A percentile compares a stretch with the other conserved stretches of the same genome.
phyloP scores from a whole-genome alignment of 2,888 invertebrate genomes.

The Formica aserva region DNA sequence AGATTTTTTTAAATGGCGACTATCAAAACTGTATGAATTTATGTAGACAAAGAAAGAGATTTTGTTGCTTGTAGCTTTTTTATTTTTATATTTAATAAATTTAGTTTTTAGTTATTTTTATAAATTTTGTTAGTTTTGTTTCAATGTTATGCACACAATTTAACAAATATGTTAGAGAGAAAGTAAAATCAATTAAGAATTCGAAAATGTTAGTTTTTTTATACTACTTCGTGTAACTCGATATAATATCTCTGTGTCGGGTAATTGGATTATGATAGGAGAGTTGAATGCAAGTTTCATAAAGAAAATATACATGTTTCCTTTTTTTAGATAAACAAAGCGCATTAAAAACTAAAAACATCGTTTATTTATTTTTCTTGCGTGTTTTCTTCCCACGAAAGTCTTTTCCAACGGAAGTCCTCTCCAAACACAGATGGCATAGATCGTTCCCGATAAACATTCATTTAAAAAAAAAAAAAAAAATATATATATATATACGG shows the following conservation, averaged over 20 bases:
- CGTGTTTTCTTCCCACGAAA: neutral
- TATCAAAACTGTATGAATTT: neutral
- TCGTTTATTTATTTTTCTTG: neutral
- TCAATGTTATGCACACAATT: neutral
- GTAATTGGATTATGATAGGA: neutral
- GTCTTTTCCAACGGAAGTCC: neutral
- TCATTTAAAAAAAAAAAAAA: neutral
- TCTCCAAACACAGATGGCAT: neutral
- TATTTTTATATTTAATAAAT: neutral
- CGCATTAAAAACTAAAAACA: neutral
- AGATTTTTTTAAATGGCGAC: neutral
- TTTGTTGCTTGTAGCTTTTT: neutral
- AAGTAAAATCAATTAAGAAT: neutral
- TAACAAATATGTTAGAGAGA: neutral
- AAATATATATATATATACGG: neutral
- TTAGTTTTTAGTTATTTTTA: neutral
- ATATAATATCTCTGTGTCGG: neutral
- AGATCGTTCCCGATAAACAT: neutral
- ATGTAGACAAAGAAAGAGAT: too few relatives aligned
- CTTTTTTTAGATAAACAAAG: neutral
- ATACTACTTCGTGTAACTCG: neutral
- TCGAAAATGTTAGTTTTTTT: neutral
- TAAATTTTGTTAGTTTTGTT: neutral
- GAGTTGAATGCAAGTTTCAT: neutral
- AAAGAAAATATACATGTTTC: neutral